These are phyloP conservation scores for Drosophila fuyamai DNA, from an alignment of 1,140 invertebrate species.

Conservation along the genomic window DNA sequence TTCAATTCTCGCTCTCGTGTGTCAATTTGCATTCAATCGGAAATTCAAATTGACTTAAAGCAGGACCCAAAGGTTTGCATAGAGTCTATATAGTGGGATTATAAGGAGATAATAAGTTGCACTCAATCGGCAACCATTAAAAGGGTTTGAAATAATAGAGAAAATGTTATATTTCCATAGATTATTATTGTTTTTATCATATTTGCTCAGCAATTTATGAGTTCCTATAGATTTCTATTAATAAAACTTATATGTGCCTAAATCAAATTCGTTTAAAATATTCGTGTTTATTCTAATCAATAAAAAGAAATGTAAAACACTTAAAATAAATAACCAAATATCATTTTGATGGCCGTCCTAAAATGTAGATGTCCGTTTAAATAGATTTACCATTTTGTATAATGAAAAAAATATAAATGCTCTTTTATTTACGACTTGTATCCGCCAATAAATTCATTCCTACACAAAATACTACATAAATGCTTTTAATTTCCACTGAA, in stretches of 20 bases:
- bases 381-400: neutral
- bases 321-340: too few species aligned
- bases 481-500: neutral
- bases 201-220: too few species aligned
- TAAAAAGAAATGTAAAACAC: too few species aligned
- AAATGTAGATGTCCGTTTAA: neutral
- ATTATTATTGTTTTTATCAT: too few species aligned
- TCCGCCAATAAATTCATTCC: constrained; percentile 2
- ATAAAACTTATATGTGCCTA: too few species aligned
- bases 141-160: neutral
- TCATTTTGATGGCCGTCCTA: too few species aligned
- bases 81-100: neutral
- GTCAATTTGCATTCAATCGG: constrained; percentile 49
- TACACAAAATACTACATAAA: constrained; percentile 1
- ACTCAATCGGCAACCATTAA: neutral
- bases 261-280: too few species aligned
- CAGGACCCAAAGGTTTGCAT: neutral
- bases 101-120: neutral
- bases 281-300: neutral
- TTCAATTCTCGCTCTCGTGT: constrained; percentile 5
- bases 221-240: too few species aligned
- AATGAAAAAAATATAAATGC: neutral
- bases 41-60: constrained; percentile 34
- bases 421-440: neutral
- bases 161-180: too few species aligned